Evolutionary conservation across 1,140 invertebrate genomes (phyloP).

Genomic region (Ericerus pela): DNA sequence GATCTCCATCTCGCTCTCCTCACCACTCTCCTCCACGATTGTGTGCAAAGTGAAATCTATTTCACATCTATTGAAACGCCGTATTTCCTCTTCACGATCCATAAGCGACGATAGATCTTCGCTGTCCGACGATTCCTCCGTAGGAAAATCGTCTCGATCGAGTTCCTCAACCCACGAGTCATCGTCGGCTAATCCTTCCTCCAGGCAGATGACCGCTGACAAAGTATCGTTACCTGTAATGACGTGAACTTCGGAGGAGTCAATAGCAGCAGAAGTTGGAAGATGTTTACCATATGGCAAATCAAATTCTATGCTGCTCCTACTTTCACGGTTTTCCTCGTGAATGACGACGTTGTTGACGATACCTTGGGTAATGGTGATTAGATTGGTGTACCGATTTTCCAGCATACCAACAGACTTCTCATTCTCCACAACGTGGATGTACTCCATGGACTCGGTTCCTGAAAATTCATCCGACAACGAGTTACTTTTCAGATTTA

Average conservation of each 20-base stretch:
- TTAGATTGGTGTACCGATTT: constrained; percentile 65
- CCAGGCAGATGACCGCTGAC: constrained; percentile 54
- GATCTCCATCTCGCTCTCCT: constrained; percentile 67
- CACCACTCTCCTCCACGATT: constrained; percentile 84
- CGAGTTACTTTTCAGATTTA: neutral
- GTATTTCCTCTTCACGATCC: constrained; percentile 52
- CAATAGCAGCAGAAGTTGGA: constrained; percentile 29
- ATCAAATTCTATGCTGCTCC: constrained; percentile 22
- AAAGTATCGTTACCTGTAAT: constrained; percentile 46
- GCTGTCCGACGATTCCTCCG: constrained; percentile 40
- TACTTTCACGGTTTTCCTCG: constrained; percentile 44
- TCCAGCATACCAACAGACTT: constrained; percentile 22
- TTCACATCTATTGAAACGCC: constrained; percentile 59
- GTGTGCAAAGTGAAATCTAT: constrained; percentile 84
- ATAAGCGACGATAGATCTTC: constrained; percentile 31
- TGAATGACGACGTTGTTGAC: constrained; percentile 50
- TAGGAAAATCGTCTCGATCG: constrained; percentile 46
- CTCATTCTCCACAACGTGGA: constrained; percentile 18
- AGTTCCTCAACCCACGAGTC: constrained; percentile 76
- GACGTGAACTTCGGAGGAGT: constrained; percentile 36
- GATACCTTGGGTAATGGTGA: constrained; percentile 52
- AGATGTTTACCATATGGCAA: constrained; percentile 32
- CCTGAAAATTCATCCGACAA: constrained; percentile 26
- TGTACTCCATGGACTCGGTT: constrained; percentile 27
- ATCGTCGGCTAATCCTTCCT: constrained; percentile 69